phyloP scores from a whole-genome alignment of 92 coral and sea anemone genomes.

The Actinostola sp. region DNA sequence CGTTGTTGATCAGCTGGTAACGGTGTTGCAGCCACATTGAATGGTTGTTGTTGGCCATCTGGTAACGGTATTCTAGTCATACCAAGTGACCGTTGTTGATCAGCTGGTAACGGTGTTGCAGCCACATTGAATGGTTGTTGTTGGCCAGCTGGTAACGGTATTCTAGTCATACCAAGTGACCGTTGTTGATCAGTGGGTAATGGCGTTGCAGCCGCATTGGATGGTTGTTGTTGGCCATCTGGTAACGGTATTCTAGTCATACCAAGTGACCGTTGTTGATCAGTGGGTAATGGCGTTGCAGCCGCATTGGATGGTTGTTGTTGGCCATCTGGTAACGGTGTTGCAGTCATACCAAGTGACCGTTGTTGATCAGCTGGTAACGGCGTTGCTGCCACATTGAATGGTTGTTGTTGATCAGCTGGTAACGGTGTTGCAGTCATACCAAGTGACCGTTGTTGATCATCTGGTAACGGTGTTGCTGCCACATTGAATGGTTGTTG shows the following conservation, averaged over 20 bases:
- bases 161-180: constrained; percentile 17
- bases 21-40: neutral
- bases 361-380: too few relatives aligned
- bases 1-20: neutral
- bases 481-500: neutral
- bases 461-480: neutral
- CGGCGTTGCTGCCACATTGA: too few relatives aligned
- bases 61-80: neutral
- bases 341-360: too few relatives aligned
- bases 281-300: neutral
- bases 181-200: constrained; percentile 13
- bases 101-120: neutral
- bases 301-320: neutral
- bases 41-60: neutral
- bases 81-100: neutral
- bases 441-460: neutral
- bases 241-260: neutral
- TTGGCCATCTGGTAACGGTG: neutral
- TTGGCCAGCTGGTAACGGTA: neutral
- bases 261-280: neutral
- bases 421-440: neutral
- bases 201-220: neutral
- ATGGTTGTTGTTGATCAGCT: too few relatives aligned
- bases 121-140: neutral
- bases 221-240: neutral